A percentile compares a stretch with the other conserved stretches of the same genome.
Evolutionary conservation across 2,888 invertebrate species (phyloP).

Genomic region (Gortyna flavago): DNA sequence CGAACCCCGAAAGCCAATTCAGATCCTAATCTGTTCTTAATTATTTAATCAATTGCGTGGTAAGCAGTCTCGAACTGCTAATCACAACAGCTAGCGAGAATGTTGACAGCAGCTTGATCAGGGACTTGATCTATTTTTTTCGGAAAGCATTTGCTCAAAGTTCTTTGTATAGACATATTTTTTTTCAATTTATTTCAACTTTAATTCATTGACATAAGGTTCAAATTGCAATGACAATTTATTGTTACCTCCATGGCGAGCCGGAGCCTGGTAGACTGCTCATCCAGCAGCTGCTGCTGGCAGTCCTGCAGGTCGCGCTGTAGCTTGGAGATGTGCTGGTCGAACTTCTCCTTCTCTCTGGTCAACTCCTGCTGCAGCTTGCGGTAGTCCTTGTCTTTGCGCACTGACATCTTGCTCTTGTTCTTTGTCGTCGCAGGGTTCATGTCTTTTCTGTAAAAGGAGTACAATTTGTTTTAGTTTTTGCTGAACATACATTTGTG

Average conservation of each 20-base stretch:
- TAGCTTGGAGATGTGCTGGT: constrained; percentile 95
- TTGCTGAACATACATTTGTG: not conserved
- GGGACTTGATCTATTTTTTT: not conserved
- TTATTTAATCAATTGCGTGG: not conserved
- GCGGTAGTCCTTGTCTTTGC: constrained; percentile 98
- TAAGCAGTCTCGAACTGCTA: not conserved
- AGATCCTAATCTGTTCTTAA: not conserved
- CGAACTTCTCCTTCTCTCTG: constrained; percentile 98
- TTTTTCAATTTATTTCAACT: too few relatives aligned
- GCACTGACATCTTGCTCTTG: constrained; percentile 94
- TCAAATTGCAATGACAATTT: not conserved
- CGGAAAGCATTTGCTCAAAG: not conserved
- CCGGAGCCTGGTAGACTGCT: constrained; percentile 93
- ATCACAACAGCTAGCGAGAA: too few relatives aligned
- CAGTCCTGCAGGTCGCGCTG: constrained; percentile 96
- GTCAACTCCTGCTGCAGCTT: constrained; percentile 98
- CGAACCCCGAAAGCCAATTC: not conserved
- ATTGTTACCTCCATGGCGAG: constrained; percentile 95
- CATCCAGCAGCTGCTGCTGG: constrained; percentile 93
- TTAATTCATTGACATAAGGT: not conserved
- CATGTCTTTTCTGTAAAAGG: constrained; percentile 87
- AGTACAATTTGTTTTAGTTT: not conserved
- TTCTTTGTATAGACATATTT: not conserved
- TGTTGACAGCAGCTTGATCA: not conserved
- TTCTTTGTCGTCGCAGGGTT: constrained; percentile 93